Conservation (phyloP, 1,140 invertebrate genomes). For the Hyles vespertilio region DNA sequence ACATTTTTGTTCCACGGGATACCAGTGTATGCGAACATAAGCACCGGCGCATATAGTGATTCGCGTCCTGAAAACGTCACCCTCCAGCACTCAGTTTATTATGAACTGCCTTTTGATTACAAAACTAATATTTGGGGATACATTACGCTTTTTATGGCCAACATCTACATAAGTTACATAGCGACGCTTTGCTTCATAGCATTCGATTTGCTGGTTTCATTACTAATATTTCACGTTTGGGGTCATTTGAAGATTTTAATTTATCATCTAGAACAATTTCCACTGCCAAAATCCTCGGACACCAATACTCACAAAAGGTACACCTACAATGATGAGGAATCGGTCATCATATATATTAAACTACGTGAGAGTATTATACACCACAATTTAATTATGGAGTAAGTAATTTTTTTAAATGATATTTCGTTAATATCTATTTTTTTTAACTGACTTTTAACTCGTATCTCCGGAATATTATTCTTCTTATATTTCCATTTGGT, state of each 20-base stretch:
- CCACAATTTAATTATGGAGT: conserved; percentile 12
- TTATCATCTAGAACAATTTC: conserved; percentile 10
- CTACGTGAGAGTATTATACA: conserved; percentile 9
- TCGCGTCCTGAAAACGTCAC: conserved; percentile 1
- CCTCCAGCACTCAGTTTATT: conserved; percentile 10
- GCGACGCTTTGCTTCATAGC: conserved; percentile 1
- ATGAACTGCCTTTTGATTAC: conserved; percentile 11
- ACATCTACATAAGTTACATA: conserved; percentile 1
- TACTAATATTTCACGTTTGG: conserved; percentile 20
- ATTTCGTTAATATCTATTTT: no score
- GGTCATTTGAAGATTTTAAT: conserved; percentile 16
- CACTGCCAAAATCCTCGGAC: background rate
- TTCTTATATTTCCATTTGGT: no score
- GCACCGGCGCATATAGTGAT: conserved; percentile 1
- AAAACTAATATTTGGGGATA: conserved; percentile 6
- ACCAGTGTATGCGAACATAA: conserved; percentile 12
- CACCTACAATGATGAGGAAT: conserved; percentile 7
- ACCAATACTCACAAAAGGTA: background rate
- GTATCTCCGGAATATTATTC: no score
- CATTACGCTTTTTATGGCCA: conserved; percentile 4
- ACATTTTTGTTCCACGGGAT: conserved; percentile 11
- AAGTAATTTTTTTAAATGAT: conserved; percentile 1
- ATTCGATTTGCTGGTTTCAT: conserved; percentile 9
- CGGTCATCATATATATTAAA: background rate
- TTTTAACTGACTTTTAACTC: no score